Conservation (phyloP, 2,888 invertebrate genomes). For the Andrena hattorfiana region DNA sequence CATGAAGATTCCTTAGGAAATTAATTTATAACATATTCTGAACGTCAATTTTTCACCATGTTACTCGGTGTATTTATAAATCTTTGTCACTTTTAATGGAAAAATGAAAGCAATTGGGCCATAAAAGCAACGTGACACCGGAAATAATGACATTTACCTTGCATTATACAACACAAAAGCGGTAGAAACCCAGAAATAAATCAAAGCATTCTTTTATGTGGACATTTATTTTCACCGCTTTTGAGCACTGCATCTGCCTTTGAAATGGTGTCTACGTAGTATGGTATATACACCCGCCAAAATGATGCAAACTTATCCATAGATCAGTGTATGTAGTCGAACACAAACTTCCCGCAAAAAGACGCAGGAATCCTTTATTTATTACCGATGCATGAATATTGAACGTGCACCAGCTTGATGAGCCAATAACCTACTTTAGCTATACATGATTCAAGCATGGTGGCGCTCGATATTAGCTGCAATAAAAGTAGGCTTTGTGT, state of each 20-base stretch:
- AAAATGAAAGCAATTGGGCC: too few species aligned
- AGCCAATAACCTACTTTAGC: conserved; percentile 43
- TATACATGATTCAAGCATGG: conserved; percentile 18
- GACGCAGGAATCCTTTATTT: conserved; percentile 22
- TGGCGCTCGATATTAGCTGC: conserved; percentile 29
- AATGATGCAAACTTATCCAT: background rate
- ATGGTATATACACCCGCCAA: background rate
- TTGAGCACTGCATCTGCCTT: background rate
- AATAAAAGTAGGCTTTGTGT: conserved; percentile 19
- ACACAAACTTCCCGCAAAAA: conserved; percentile 7
- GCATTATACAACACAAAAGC: too few species aligned
- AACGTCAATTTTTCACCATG: too few species aligned
- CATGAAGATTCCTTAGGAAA: too few species aligned
- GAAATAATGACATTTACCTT: too few species aligned
- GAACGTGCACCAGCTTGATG: conserved; percentile 10
- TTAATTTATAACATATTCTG: too few species aligned
- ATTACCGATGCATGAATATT: conserved; percentile 39
- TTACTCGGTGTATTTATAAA: too few species aligned
- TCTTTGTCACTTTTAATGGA: too few species aligned
- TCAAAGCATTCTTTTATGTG: too few species aligned
- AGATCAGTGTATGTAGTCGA: background rate
- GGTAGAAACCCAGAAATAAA: background rate
- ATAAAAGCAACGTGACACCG: too few species aligned
- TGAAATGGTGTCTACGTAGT: background rate
- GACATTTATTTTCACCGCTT: background rate